Percentiles rank a stretch among this genome's conserved stretches.
phyloP scores from a whole-genome alignment of 2,888 invertebrate genomes.

The Epistrophe eligans region DNA sequence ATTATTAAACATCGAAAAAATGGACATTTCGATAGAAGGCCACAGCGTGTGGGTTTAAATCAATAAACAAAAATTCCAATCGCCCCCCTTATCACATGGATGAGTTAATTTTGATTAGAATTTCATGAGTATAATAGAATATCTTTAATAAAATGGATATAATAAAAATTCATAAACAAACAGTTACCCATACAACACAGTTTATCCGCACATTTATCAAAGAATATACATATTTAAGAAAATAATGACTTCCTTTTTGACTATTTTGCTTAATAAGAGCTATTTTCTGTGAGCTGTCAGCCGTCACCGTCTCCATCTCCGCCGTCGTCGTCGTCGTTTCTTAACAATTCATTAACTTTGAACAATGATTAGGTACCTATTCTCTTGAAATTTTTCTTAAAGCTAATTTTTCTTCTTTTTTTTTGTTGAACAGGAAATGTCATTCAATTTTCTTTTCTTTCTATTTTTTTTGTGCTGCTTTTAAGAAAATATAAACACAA shows the following conservation, averaged over 20 bases:
- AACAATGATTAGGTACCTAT: constrained; percentile 32
- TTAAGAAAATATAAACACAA: constrained; percentile 8
- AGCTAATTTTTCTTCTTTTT: neutral
- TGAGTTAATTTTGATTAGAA: constrained; percentile 29
- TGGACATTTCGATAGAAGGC: no score
- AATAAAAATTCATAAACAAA: constrained; percentile 8
- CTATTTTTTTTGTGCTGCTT: constrained; percentile 1
- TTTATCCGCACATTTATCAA: constrained; percentile 14
- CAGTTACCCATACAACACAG: constrained; percentile 26
- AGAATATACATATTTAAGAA: neutral
- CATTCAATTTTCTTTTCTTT: constrained; percentile 40
- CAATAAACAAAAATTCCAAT: neutral
- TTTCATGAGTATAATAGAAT: constrained; percentile 16
- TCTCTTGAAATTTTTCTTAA: neutral
- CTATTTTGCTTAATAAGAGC: constrained; percentile 9
- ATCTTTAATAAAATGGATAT: neutral
- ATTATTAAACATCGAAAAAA: neutral
- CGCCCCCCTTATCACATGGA: constrained; percentile 2
- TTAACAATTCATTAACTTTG: constrained; percentile 66
- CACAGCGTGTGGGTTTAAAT: neutral
- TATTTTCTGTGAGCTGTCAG: constrained; percentile 59
- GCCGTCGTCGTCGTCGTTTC: constrained; percentile 6
- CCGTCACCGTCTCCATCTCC: neutral
- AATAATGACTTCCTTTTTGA: constrained; percentile 17
- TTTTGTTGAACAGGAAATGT: constrained; percentile 20